These are phyloP conservation scores for Pandemis corylana DNA, from an alignment of 2,888 invertebrate species.

Conservation along the genomic window DNA sequence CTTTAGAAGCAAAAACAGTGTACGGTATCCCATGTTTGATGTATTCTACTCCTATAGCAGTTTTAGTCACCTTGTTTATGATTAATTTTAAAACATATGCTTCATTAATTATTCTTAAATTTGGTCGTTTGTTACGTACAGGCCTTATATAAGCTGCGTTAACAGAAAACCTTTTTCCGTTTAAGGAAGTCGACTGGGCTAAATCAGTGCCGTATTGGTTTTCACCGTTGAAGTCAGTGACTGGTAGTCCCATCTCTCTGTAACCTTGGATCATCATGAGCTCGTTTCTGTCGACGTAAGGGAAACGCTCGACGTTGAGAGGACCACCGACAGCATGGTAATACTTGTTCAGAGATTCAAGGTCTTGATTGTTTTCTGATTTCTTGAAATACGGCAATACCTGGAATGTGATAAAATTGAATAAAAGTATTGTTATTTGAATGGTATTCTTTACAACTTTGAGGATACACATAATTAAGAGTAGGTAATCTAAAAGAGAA, in stretches of 20 bases:
- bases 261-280: conserved; percentile 85
- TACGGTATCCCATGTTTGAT: conserved; percentile 71
- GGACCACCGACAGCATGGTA: conserved; percentile 87
- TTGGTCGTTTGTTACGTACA: conserved; percentile 81
- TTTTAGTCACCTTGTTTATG: conserved; percentile 83
- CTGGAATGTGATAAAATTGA: conserved; percentile 56
- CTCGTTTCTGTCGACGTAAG: conserved; percentile 86
- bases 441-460: background rate
- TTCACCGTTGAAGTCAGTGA: conserved; percentile 85
- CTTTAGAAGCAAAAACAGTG: conserved; percentile 82
- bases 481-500: too few relatives aligned
- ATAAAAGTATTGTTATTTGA: background rate
- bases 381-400: conserved; percentile 89
- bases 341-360: conserved; percentile 78
- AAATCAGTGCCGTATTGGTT: conserved; percentile 86
- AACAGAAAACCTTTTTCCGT: conserved; percentile 86
- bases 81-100: conserved; percentile 84
- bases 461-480: too few relatives aligned
- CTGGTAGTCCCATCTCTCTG: conserved; percentile 85
- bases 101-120: conserved; percentile 80
- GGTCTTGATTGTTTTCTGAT: conserved; percentile 86
- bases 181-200: conserved; percentile 85
- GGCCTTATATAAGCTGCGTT: conserved; percentile 89
- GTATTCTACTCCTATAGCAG: conserved; percentile 74
- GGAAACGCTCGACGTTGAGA: conserved; percentile 86